These are phyloP conservation scores for Thaleichthys pacificus DNA, from an alignment of 2,797 vertebrate species.

Conservation along the genomic window DNA sequence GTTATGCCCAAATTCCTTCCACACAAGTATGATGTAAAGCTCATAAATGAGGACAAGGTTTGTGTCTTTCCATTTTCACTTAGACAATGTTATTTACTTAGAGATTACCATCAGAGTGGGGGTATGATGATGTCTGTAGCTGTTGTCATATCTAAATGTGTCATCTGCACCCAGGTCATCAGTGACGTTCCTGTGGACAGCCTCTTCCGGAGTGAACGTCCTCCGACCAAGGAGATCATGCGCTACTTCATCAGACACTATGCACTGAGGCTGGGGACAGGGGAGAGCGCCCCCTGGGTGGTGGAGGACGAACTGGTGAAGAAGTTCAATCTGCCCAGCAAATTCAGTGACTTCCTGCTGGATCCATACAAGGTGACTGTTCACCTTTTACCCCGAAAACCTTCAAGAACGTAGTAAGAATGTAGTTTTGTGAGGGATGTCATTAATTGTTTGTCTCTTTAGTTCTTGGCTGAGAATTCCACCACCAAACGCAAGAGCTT, in stretches of 20 bases:
- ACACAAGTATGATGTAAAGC: slow-evolving; percentile 94
- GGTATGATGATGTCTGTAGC: too few species aligned
- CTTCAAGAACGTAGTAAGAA: background rate
- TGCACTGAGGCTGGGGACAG: slow-evolving; percentile 86
- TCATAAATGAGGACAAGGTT: slow-evolving; percentile 95
- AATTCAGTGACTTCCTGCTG: slow-evolving; percentile 95
- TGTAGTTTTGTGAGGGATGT: background rate
- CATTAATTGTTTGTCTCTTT: slow-evolving; percentile 24
- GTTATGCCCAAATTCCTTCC: slow-evolving; percentile 96
- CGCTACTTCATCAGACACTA: slow-evolving; percentile 97
- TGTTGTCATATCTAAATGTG: background rate
- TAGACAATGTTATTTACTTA: background rate
- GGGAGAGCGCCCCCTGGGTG: slow-evolving; percentile 96
- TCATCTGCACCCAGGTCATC: slow-evolving; percentile 78
- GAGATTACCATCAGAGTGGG: too few species aligned
- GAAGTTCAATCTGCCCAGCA: slow-evolving; percentile 93
- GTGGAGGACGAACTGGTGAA: slow-evolving; percentile 96
- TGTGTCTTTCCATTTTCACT: slow-evolving; percentile 25
- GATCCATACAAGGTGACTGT: slow-evolving; percentile 90
- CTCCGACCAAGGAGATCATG: slow-evolving; percentile 98
- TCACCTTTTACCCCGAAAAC: background rate
- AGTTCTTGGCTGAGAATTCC: slow-evolving; percentile 95
- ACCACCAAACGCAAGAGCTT: slow-evolving; percentile 88
- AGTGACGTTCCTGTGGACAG: slow-evolving; percentile 90
- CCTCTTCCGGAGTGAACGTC: slow-evolving; percentile 89